Evolutionary conservation across 2,797 vertebrate species (phyloP), one percentile per base, ranked within the genome.

Genomic region (Triplophysa yarkandensis): DNA sequence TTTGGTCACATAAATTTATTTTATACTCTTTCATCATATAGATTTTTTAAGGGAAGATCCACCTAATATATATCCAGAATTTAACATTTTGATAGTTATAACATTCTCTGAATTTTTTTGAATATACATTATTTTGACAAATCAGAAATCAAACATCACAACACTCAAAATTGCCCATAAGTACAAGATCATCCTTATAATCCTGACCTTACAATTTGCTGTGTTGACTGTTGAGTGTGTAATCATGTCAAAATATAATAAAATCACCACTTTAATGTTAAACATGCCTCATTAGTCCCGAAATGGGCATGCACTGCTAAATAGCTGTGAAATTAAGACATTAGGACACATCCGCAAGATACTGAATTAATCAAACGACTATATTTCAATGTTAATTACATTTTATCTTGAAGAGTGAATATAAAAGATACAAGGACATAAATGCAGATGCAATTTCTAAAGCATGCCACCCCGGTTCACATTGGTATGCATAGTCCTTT

Each of bases 401-500:
- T 68, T 68, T 43, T 30, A 34, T 41, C 23, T 68, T 60, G 27
- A n/a, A 70, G 28, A 69, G 36, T 27, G 34, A 60, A 46, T 46
- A 9, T 65, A 34, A 50, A 30, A 61, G 54, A 64, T 43, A 23
- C 60, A 73, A 74, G 19, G 54, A 60, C 21, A 9, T 62, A 58
- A 57, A 67, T 62, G 54, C 46, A 63, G 39, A 23, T 30, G 65
- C 39, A 28, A 52, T 68, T 65, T 73, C 25, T 39, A 28, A 61
- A 5, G 41, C 62, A 25, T 50, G 36, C 57, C 57, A 25, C 57
- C 14, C 65, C 66, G 63, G 54, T 68, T 60, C 21, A 46, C 70
- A 72, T 67, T 80, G 68, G 50, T 66, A 76, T 75, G 64, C 39
- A 60, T 71, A 41, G 67, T 74, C 48, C 21, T 61, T 28, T 76